Percentiles rank a stretch among this genome's conserved stretches.
phyloP scores from a whole-genome alignment of 1,140 invertebrate genomes.

The Cyrtorhinus lividipennis region DNA sequence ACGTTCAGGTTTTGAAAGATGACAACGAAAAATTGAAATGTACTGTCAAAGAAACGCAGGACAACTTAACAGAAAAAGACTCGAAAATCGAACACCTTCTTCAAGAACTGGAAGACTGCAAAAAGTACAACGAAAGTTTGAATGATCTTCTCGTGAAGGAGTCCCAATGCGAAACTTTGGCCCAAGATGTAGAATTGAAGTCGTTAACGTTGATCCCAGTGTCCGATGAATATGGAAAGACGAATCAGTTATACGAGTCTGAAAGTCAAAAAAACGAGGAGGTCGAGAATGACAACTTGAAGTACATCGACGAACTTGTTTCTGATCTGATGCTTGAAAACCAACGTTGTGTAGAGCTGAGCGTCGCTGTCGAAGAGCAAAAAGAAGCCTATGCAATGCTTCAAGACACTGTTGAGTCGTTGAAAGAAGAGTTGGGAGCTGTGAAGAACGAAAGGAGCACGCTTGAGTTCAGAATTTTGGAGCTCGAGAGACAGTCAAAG shows the following conservation, averaged over 20 bases:
- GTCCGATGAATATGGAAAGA: slow-evolving; percentile 19
- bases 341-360: slow-evolving; percentile 20
- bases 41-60: slow-evolving; percentile 9
- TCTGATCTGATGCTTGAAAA: slow-evolving; percentile 23
- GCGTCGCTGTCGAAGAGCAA: slow-evolving; percentile 4
- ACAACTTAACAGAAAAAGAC: slow-evolving; percentile 14
- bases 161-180: slow-evolving; percentile 7
- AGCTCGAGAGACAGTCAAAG: background rate
- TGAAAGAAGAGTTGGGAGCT: no score
- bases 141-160: slow-evolving; percentile 17
- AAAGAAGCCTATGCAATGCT: no score
- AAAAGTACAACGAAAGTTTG: slow-evolving; percentile 16
- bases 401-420: no score
- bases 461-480: slow-evolving; percentile 4
- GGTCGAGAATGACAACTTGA: slow-evolving; percentile 20
- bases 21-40: slow-evolving; percentile 7
- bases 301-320: slow-evolving; percentile 22
- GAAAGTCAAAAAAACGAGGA: slow-evolving; percentile 7
- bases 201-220: slow-evolving; percentile 16
- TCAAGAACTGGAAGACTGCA: slow-evolving; percentile 15
- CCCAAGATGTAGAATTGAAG: slow-evolving; percentile 18
- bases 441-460: slow-evolving; percentile 1
- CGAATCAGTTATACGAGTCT: slow-evolving; percentile 19
- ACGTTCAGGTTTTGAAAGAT: no score
- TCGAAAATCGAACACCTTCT: slow-evolving; percentile 13